Base-by-base conservation (phyloP, 2,113 vertebrate species). In the Corythornis vintsioides region DNA sequence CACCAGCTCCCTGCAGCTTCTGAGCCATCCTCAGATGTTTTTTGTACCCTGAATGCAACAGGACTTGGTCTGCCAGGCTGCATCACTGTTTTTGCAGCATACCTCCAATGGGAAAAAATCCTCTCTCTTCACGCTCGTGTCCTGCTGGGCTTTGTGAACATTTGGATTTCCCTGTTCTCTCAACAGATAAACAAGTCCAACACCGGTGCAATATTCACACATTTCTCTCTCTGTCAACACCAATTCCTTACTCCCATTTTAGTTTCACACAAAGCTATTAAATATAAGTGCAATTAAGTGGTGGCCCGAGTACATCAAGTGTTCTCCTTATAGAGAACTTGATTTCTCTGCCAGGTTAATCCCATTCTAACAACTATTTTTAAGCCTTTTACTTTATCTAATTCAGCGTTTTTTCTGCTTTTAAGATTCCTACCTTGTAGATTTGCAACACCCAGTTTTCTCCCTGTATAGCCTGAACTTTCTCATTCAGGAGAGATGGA, bases 31-130 rank as follows among this genome's bases (percentile, higher is more conserved):
- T 22, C 2, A 0, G 29, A 70, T 79, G 59, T 3, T 35, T 89
- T 79, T 67, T 66, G 80, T 86, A 93, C 85, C 88, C 87, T 72
- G 82, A 92, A 88, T 42, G 60, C 78, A 95, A 94, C 50, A 47
- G 89, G 86, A 88, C 81, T 83, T 13, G 5, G 35, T 12, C 75
- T 57, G 52, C 66, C 83, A 77, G 45, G 64, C 74, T 70, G 52
- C 75, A 86, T 60, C 69, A 9, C 50, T 59, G 78, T 71, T 82
- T 38, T 87, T 17, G 1, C 57, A 65, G 80, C 52, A 26, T 43
- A 53, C 29, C 74, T 81, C 59, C 10, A 28, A 35, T 17, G 14
- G 45, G 22, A 25, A 43, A 53, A 65, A 61, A 91, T 33, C 47
- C 42, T 25, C 42, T n/a, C 40, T 60, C 60, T 43, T 65, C 60